phyloP scores from a whole-genome alignment of 1,140 invertebrate species.

The Paraescarpia echinospica region DNA sequence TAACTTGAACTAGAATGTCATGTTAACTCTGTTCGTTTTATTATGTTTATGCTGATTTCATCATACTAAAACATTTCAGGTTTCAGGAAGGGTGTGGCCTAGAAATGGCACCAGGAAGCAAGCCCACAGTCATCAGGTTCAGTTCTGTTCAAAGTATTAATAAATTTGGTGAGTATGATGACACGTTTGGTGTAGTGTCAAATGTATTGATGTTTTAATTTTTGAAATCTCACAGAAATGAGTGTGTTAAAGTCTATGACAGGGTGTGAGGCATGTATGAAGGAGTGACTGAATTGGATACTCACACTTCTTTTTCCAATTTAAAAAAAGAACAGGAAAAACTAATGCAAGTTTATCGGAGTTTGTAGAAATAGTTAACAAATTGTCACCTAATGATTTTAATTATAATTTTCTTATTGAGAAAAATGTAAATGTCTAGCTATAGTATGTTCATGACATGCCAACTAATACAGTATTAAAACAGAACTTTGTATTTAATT shows the following conservation, averaged over 20 bases:
- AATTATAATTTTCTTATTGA: no score
- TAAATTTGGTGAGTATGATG: neutral
- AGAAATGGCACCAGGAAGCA: neutral
- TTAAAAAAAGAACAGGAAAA: neutral
- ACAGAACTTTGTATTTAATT: neutral
- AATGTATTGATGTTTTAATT: neutral
- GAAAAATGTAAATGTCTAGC: no score
- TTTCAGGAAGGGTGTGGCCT: neutral
- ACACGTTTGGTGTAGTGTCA: neutral
- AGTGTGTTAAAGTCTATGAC: neutral
- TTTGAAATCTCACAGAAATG: neutral
- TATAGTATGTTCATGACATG: neutral
- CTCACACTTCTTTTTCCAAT: neutral
- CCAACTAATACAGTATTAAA: slow-evolving; percentile 7
- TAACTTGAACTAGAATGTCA: no score
- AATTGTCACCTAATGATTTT: neutral
- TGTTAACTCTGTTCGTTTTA: neutral
- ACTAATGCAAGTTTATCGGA: neutral
- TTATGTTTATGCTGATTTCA: neutral
- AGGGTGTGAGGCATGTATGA: neutral
- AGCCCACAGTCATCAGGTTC: neutral
- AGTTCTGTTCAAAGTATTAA: slow-evolving; percentile 4
- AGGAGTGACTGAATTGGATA: neutral
- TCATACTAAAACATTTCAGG: neutral
- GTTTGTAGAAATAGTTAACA: neutral